Conservation (phyloP, 2,888 invertebrate species). For the Andrena camellia region DNA sequence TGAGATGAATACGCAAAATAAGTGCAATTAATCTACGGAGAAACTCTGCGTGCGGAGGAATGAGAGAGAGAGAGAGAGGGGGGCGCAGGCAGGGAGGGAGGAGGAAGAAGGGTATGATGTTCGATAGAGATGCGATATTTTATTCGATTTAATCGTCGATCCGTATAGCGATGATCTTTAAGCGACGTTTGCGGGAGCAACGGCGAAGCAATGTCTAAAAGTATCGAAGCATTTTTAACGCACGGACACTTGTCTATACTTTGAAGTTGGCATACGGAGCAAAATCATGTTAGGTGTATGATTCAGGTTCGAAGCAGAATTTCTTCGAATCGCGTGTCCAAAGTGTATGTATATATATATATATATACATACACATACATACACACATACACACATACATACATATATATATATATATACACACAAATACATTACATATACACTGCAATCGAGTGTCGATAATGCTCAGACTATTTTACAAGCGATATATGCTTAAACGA, state of each 20-base stretch:
- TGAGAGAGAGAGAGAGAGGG: neutral
- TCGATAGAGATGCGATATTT: conserved; percentile 54
- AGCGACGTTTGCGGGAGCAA: conserved; percentile 53
- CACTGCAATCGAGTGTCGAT: conserved; percentile 55
- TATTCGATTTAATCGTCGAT: conserved; percentile 51
- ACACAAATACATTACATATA: conserved; percentile 24
- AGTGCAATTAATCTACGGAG: conserved; percentile 70
- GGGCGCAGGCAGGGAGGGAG: neutral
- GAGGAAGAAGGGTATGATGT: conserved; percentile 40
- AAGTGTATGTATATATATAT: conserved; percentile 37
- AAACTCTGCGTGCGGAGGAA: conserved; percentile 16
- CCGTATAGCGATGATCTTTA: conserved; percentile 56
- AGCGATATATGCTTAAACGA: conserved; percentile 70
- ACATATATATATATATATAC: neutral
- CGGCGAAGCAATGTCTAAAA: conserved; percentile 47
- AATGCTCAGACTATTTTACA: conserved; percentile 69
- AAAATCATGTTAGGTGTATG: conserved; percentile 52
- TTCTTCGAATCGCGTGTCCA: conserved; percentile 59
- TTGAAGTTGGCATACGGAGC: conserved; percentile 50
- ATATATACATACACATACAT: conserved; percentile 5
- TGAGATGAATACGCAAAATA: conserved; percentile 46
- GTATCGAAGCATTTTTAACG: conserved; percentile 62
- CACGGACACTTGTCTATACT: conserved; percentile 56
- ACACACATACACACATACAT: conserved; percentile 30
- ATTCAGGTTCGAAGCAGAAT: conserved; percentile 51